Conservation (phyloP, 1,140 invertebrate species). For the Drosophila insularis region DNA sequence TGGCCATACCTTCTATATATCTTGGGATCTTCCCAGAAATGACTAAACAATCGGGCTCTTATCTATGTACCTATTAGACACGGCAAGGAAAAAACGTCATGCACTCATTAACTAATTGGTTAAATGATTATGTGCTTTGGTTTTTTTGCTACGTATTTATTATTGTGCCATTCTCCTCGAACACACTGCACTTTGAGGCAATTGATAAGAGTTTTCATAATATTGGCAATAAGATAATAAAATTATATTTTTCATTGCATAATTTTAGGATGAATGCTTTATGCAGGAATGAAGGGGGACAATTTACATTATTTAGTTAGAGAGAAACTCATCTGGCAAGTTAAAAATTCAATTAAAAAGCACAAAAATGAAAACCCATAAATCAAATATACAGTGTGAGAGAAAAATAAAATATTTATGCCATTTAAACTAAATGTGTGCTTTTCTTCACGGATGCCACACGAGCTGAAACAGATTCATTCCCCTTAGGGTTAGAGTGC, state of each 20-base stretch:
- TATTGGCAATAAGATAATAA: neutral
- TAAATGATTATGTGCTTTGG: neutral
- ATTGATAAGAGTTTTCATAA: neutral
- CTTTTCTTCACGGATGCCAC: neutral
- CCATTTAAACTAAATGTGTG: conserved; percentile 29
- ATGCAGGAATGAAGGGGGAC: neutral
- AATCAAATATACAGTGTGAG: conserved; percentile 34
- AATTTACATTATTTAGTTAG: neutral
- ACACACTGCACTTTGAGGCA: too few relatives aligned
- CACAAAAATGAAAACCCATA: conserved; percentile 12
- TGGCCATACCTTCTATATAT: neutral
- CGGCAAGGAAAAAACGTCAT: neutral
- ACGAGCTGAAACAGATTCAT: conserved; percentile 1
- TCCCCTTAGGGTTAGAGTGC: conserved; percentile 10
- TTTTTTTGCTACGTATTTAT: neutral
- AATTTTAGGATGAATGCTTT: neutral
- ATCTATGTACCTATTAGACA: neutral
- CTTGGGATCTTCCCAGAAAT: conserved; percentile 1
- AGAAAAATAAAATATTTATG: conserved; percentile 47
- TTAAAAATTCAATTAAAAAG: conserved; percentile 42
- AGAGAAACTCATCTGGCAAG: conserved; percentile 3
- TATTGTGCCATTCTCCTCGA: too few relatives aligned
- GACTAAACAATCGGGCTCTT: neutral
- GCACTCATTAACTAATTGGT: conserved; percentile 1
- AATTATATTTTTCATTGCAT: neutral